Base-by-base conservation (phyloP, 2,113 vertebrate genomes). In the Amia ocellicauda region DNA sequence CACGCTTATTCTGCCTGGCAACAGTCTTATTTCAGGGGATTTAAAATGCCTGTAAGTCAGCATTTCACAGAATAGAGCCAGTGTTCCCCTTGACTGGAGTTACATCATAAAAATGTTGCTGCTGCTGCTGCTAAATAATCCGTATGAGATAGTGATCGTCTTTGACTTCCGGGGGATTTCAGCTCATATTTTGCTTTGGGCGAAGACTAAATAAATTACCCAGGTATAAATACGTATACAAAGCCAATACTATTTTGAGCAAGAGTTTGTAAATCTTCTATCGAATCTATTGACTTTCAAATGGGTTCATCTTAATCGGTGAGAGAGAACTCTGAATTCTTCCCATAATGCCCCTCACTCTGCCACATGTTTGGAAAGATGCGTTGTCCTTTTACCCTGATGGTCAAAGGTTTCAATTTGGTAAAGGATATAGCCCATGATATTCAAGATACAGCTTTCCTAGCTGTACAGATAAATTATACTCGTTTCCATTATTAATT, bases 191-290 rank as follows among this genome's bases (percentile, higher is more conserved):
- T 83, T 79, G 80, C 80, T 83, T 75, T 70, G 51, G 64, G 69
- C 69, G 63, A 58, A 56, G 79, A 82, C 80, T 80, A 82, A 83
- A 85, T 85, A 63, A 86, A 81, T 81, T 72, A 85, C n/a, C n/a
- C n/a, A n/a, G n/a, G n/a, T n/a, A n/a, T n/a, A n/a, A n/a, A n/a
- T n/a, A n/a, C n/a, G n/a, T n/a, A n/a, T n/a, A n/a, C n/a, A n/a
- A n/a, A n/a, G n/a, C n/a, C n/a, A n/a, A n/a, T n/a, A n/a, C n/a
- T n/a, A n/a, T n/a, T n/a, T n/a, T n/a, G n/a, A n/a, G n/a, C n/a
- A n/a, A n/a, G n/a, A n/a, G n/a, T n/a, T n/a, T n/a, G n/a, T n/a
- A n/a, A n/a, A n/a, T n/a, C n/a, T n/a, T n/a, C n/a, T n/a, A n/a
- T n/a, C n/a, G n/a, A n/a, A n/a, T n/a, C n/a, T n/a, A n/a, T n/a